Evolutionary conservation across 2,113 vertebrate species (phyloP).

Genomic region (Geococcyx californianus): DNA sequence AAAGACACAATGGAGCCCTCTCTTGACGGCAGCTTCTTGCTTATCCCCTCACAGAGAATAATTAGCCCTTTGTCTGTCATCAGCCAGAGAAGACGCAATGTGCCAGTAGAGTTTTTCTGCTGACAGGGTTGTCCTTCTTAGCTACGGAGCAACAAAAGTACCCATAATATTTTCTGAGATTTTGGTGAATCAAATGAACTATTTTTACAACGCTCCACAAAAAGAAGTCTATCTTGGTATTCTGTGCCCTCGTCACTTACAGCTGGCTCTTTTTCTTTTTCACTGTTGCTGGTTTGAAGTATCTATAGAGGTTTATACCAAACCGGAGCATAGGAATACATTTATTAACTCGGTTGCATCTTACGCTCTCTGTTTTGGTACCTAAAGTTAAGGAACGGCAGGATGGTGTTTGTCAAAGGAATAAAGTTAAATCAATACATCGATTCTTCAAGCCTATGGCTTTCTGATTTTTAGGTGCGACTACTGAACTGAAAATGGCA

Average conservation of each 20-base stretch:
- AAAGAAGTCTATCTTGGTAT: not conserved
- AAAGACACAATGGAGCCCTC: not conserved
- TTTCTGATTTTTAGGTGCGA: constrained; percentile 69
- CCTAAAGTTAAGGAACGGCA: constrained; percentile 80
- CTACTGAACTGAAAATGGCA: constrained; percentile 75
- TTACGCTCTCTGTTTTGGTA: constrained; percentile 76
- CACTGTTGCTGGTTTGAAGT: constrained; percentile 66
- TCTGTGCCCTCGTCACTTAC: not conserved
- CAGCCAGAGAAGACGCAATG: not conserved
- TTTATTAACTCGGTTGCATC: constrained; percentile 80
- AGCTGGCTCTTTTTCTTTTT: not conserved
- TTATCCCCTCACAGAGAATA: not conserved
- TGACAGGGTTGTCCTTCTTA: not conserved
- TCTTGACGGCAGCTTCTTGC: not conserved
- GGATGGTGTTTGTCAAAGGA: constrained; percentile 78
- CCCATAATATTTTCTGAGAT: not conserved
- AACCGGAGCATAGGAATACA: constrained; percentile 76
- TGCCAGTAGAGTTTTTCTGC: not conserved
- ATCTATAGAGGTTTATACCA: constrained; percentile 81
- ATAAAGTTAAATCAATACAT: constrained; percentile 67
- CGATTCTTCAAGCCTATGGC: not conserved
- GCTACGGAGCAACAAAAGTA: not conserved
- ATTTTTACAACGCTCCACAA: not conserved
- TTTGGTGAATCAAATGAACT: not conserved
- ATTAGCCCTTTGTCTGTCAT: not conserved